These are phyloP conservation scores for Temnothorax rugatulus DNA, from an alignment of 2,888 invertebrate genomes.

Conservation along the genomic window DNA sequence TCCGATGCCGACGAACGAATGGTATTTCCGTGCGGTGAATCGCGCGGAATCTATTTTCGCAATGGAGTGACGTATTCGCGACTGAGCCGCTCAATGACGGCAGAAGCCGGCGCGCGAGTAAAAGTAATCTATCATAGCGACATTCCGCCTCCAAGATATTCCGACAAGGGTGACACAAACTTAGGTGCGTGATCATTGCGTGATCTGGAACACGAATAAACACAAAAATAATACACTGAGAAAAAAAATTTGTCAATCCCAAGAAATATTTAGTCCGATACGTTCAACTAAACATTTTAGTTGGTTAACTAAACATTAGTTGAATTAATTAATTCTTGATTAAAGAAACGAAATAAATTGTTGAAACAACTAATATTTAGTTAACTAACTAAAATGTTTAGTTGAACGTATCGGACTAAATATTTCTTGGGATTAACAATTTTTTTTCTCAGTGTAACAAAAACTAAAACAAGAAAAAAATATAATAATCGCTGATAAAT, in stretches of 20 bases:
- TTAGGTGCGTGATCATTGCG: slow-evolving; percentile 1
- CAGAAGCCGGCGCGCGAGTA: slow-evolving; percentile 50
- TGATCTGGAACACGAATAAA: neutral
- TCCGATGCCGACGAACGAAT: slow-evolving; percentile 74
- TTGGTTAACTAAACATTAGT: too few species aligned
- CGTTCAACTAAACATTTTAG: too few species aligned
- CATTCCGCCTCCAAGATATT: slow-evolving; percentile 55
- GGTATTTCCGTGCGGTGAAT: slow-evolving; percentile 80
- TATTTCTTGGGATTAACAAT: too few species aligned
- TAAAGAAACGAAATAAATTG: too few species aligned
- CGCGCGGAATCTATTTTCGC: slow-evolving; percentile 81
- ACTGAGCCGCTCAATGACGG: slow-evolving; percentile 59
- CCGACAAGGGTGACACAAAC: neutral
- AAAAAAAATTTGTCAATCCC: too few species aligned
- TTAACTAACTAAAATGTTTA: too few species aligned
- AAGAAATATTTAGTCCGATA: too few species aligned
- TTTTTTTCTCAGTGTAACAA: too few species aligned
- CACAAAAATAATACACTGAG: neutral
- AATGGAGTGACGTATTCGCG: slow-evolving; percentile 68
- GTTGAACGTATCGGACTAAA: too few species aligned
- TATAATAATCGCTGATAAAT: too few species aligned
- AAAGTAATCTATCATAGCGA: slow-evolving; percentile 72
- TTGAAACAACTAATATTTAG: too few species aligned
- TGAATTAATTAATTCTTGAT: too few species aligned
- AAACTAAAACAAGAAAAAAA: neutral